Conservation (phyloP, 1,140 invertebrate species). For the Olivierus martensii region DNA sequence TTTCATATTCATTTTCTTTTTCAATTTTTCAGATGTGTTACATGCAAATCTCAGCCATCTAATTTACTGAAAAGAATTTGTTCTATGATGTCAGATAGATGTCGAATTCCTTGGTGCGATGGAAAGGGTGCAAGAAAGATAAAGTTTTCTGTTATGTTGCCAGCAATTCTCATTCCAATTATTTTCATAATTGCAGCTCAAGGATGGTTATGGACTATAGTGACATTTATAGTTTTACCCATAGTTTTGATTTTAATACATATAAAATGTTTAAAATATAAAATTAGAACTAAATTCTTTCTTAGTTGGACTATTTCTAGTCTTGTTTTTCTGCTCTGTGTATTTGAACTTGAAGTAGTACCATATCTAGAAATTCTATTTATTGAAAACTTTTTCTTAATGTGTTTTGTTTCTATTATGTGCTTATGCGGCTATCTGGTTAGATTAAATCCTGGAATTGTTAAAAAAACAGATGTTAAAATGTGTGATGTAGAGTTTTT, state of each 20-base stretch:
- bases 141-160: no score
- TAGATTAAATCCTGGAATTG: neutral
- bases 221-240: constrained; percentile 4
- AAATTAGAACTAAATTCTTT: constrained; percentile 6
- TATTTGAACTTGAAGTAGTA: constrained; percentile 17
- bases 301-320: constrained; percentile 4
- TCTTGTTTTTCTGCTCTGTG: constrained; percentile 7
- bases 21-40: no score
- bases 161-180: no score
- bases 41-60: no score
- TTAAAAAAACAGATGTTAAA: neutral
- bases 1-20: no score
- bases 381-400: constrained; percentile 13
- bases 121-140: no score
- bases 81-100: no score
- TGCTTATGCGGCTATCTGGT: constrained; percentile 7
- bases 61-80: no score
- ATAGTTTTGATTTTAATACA: constrained; percentile 2
- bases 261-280: neutral
- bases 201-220: constrained; percentile 7
- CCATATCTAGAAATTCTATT: constrained; percentile 17
- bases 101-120: no score
- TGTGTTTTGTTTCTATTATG: constrained; percentile 11
- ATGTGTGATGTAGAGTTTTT: no score
- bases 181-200: constrained; percentile 3